Evolutionary conservation across 1,140 invertebrate genomes (phyloP).

Genomic region (Mycetomoellerius zeteki): DNA sequence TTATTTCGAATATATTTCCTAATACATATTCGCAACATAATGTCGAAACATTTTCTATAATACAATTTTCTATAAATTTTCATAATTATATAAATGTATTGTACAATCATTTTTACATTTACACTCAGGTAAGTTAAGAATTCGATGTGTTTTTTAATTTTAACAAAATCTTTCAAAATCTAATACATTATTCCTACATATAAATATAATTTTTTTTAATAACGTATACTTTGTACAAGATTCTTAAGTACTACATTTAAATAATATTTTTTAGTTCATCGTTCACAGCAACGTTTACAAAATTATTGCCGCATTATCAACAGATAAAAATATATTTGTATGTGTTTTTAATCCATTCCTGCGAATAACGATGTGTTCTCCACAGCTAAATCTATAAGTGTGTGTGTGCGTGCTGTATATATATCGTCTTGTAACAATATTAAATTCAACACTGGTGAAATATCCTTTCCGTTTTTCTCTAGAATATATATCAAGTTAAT

Average conservation of each 20-base stretch:
- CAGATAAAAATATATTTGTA: slow-evolving; percentile 9
- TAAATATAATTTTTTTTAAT: slow-evolving; percentile 9
- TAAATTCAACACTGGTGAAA: background rate
- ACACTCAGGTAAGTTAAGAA: background rate
- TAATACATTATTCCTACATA: slow-evolving; percentile 7
- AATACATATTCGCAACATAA: background rate
- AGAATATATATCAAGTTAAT: background rate
- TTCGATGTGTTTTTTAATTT: background rate
- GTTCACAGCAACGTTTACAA: background rate
- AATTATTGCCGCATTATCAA: slow-evolving; percentile 15
- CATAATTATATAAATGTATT: slow-evolving; percentile 12
- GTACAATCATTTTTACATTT: background rate
- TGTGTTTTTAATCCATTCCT: background rate
- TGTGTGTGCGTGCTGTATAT: no score
- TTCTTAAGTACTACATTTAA: background rate
- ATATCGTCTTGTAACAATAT: slow-evolving; percentile 6
- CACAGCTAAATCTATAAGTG: background rate
- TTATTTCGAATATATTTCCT: slow-evolving; percentile 11
- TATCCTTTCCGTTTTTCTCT: slow-evolving; percentile 1
- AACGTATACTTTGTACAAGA: background rate
- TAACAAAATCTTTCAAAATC: background rate
- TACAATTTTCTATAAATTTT: slow-evolving; percentile 2
- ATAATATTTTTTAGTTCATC: background rate
- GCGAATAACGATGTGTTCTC: background rate
- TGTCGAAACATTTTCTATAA: background rate